Evolutionary conservation across 2,113 vertebrate genomes (phyloP), one percentile per base, ranked within the genome.

Genomic region (Urocitellus parryii): DNA sequence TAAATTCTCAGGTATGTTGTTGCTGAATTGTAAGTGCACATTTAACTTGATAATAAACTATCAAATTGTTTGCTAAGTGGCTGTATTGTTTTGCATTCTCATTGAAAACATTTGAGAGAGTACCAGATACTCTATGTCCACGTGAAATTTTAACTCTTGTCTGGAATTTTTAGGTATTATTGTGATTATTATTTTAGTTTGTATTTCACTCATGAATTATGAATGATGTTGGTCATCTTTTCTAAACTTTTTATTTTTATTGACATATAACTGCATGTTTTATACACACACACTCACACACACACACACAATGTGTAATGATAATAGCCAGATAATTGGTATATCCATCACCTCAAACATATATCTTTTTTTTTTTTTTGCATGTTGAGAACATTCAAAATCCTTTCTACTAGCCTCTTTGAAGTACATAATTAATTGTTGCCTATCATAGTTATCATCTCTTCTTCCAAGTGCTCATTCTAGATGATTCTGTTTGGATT

Each of bases 91-190:
- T 76, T 78, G 12, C 72, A 67, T 51, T 88, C 29, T 88, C 11
- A 56, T 27, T 27, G 72, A 48, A n/a, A 79, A 51, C 29, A 10
- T 72, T 68, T 29, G 9, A 87, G 53, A 87, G 12, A 58, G 13
- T 37, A 58, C 25, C 20, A 67, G 42, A 13, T 53, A n/a, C 7
- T 70, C 32, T 17, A 42, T 25, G 76, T 37, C 18, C 29, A 68
- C n/a, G 37, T 29, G 53, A 51, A 94, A 90, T 20, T n/a, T 29
- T 42, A 32, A 7, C 45, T 73, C 27, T 76, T 70, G 24, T 85
- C 48, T 45, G 73, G 17, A 10, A 88, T 82, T 83, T 96, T 94
- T 61, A 67, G 39, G 34, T n/a, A 45, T 88, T 88, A 20, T 89
- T 32, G 22, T 70, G 29, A 51, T 14, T 53, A 53, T 51, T 80